These are phyloP conservation scores for Dryocosmus kuriphilus DNA, from an alignment of 2,888 invertebrate genomes.

Conservation along the genomic window DNA sequence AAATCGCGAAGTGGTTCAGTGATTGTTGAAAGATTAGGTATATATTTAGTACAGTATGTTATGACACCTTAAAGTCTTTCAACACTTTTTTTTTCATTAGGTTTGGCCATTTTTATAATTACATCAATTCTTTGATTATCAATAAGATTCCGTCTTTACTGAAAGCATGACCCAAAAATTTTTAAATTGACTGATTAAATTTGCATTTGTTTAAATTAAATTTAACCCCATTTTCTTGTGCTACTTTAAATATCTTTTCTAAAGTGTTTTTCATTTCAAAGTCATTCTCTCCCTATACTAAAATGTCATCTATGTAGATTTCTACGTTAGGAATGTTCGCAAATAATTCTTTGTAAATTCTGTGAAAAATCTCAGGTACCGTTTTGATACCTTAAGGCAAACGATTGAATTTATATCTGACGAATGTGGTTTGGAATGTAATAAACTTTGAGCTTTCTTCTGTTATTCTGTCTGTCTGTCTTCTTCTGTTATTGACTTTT, in stretches of 20 bases:
- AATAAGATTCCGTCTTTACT: slow-evolving; percentile 1
- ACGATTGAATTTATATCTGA: slow-evolving; percentile 48
- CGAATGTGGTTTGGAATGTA: slow-evolving; percentile 65
- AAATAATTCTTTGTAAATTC: slow-evolving; percentile 53
- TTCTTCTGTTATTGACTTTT: slow-evolving; percentile 57
- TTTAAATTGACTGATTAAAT: no score
- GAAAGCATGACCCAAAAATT: not conserved
- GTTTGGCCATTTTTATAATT: slow-evolving; percentile 43
- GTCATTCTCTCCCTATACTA: slow-evolving; percentile 49
- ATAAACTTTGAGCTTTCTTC: slow-evolving; percentile 59
- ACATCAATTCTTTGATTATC: slow-evolving; percentile 46
- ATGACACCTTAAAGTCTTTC: no score
- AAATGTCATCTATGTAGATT: no score
- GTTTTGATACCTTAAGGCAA: slow-evolving; percentile 56
- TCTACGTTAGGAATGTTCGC: slow-evolving; percentile 48
- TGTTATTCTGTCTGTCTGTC: slow-evolving; percentile 52
- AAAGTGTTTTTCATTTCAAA: slow-evolving; percentile 43
- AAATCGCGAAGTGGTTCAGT: no score
- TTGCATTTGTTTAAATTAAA: no score
- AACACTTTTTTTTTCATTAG: no score
- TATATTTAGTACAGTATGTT: no score
- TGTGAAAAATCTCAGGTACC: slow-evolving; percentile 54
- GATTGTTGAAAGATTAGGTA: no score
- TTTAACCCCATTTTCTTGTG: not conserved
- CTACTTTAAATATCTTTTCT: not conserved